Evolutionary conservation across 2,888 invertebrate genomes (phyloP).

Genomic region (Machimus atricapillus): DNA sequence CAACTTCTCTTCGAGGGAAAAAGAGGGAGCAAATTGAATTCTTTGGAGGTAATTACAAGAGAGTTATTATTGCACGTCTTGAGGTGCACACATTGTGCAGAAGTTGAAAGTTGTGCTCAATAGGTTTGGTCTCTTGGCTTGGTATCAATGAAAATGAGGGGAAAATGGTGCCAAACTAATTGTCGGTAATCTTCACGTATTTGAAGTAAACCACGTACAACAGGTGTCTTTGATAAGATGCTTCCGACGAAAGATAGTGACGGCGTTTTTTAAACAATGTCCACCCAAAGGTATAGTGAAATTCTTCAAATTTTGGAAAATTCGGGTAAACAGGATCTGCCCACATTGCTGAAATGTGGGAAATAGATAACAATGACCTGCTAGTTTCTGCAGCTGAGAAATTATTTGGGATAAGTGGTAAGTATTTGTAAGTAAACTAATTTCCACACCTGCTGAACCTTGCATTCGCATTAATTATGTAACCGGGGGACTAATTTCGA

Average conservation of each 20-base stretch:
- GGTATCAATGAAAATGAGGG: slow-evolving; percentile 22
- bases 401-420: not conserved
- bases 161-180: slow-evolving; percentile 33
- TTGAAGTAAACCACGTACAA: slow-evolving; percentile 6
- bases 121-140: slow-evolving; percentile 12
- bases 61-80: not conserved
- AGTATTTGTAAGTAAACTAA: not conserved
- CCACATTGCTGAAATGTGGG: not conserved
- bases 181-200: slow-evolving; percentile 27
- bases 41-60: not conserved
- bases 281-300: not conserved
- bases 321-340: not conserved
- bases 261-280: not conserved
- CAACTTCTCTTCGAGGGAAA: not conserved
- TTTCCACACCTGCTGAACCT: not conserved
- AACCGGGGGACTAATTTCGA: not conserved
- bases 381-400: not conserved
- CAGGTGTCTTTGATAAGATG: not conserved
- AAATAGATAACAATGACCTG: not conserved
- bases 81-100: not conserved
- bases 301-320: not conserved
- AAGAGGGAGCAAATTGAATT: not conserved
- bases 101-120: slow-evolving; percentile 33
- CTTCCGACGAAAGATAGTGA: not conserved
- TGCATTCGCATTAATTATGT: not conserved